Conservation (phyloP, 2,888 invertebrate species). For the Agonopterix subpropinquella region DNA sequence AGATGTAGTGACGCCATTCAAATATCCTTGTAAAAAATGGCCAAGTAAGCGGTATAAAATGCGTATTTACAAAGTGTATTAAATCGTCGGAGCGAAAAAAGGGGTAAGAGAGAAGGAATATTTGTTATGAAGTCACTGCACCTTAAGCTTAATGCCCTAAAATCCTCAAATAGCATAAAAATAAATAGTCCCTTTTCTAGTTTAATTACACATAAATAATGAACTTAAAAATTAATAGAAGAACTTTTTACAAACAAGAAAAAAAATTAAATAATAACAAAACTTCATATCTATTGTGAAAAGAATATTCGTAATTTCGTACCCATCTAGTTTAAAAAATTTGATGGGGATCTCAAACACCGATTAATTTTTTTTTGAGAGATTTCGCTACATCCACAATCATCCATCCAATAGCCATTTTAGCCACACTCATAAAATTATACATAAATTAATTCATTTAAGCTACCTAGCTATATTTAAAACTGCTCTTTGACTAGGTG, state of each 20-base stretch:
- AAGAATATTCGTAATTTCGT: conserved; percentile 22
- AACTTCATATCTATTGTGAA: conserved; percentile 21
- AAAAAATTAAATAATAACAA: conserved; percentile 28
- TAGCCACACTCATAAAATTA: conserved; percentile 50
- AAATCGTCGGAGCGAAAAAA: too few relatives aligned
- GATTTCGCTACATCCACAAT: conserved; percentile 47
- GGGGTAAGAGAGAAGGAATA: neutral
- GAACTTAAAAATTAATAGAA: conserved; percentile 48
- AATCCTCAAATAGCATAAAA: conserved; percentile 47
- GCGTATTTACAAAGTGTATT: neutral
- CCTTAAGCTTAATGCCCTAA: conserved; percentile 42
- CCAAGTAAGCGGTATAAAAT: too few relatives aligned
- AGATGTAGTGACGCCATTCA: conserved; percentile 42
- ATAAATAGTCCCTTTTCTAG: conserved; percentile 65
- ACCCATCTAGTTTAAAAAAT: conserved; percentile 31
- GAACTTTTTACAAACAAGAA: conserved; percentile 64
- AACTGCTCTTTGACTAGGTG: conserved; percentile 70
- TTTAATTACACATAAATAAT: conserved; percentile 67
- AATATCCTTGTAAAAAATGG: conserved; percentile 8
- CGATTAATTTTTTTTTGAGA: conserved; percentile 10
- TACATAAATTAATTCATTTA: conserved; percentile 48
- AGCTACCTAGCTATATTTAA: conserved; percentile 58
- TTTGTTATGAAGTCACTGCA: conserved; percentile 39
- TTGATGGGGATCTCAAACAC: conserved; percentile 14
- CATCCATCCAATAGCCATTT: conserved; percentile 38